Conservation (phyloP, 2,797 vertebrate genomes). For the Potorous gilbertii region DNA sequence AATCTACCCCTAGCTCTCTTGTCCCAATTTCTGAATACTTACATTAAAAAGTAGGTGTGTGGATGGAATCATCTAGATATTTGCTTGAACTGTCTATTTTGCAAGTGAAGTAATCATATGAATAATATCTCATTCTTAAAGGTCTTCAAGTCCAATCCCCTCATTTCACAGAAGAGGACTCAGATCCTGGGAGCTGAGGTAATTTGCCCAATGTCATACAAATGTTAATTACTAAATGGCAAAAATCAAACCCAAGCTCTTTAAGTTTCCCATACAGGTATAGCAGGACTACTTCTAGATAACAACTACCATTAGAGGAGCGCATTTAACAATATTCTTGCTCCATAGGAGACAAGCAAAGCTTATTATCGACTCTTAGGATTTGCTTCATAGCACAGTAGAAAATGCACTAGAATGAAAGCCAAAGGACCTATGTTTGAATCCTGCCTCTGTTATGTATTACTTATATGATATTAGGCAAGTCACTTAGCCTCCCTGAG, state of each 20-base stretch:
- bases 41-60: neutral
- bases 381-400: neutral
- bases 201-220: neutral
- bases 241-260: neutral
- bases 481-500: neutral
- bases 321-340: neutral
- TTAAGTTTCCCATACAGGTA: neutral
- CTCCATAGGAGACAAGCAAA: neutral
- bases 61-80: neutral
- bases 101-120: neutral
- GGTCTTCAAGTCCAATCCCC: neutral
- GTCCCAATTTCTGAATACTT: neutral
- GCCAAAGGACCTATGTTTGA: neutral
- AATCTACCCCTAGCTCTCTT: neutral
- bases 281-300: neutral
- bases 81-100: neutral
- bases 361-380: neutral
- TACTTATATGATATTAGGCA: neutral
- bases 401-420: neutral
- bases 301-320: neutral
- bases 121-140: neutral
- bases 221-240: neutral
- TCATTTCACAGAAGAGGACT: neutral
- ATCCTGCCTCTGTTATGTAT: neutral
- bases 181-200: neutral